Evolutionary conservation across 2,113 vertebrate genomes (phyloP).

Genomic region (Notothenia rossii): DNA sequence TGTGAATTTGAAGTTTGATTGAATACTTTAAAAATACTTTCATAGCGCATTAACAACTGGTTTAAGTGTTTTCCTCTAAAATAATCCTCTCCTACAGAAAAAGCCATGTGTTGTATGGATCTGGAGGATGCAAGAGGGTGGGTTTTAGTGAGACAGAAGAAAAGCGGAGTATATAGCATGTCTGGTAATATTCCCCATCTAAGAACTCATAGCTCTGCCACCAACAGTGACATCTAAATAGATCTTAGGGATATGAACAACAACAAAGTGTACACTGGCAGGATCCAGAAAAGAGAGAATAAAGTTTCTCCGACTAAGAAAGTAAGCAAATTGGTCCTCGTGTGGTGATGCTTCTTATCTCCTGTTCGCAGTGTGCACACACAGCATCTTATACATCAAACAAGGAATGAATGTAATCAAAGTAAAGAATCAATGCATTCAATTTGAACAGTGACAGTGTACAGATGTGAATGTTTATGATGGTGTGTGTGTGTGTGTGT

Average conservation of each 20-base stretch:
- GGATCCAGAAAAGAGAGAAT: background rate
- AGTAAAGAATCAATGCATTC: background rate
- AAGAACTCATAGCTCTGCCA: background rate
- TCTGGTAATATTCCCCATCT: background rate
- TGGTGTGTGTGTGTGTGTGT: slow-evolving; percentile 33
- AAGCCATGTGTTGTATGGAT: background rate
- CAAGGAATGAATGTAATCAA: background rate
- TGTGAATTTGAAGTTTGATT: background rate
- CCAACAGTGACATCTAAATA: background rate
- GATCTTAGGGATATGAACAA: no score
- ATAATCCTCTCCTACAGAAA: background rate
- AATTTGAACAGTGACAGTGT: slow-evolving; percentile 24
- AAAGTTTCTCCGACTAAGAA: background rate
- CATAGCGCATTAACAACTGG: background rate
- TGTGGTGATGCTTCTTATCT: slow-evolving; percentile 1
- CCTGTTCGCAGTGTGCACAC: background rate
- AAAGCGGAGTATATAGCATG: background rate
- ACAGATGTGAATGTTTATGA: slow-evolving; percentile 10
- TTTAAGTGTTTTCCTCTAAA: background rate
- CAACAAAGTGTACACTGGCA: background rate
- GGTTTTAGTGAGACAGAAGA: background rate
- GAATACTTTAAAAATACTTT: no score
- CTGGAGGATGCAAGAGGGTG: background rate
- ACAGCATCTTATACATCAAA: background rate
- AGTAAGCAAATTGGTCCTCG: background rate